These are phyloP conservation scores for Rhogogaster chlorosoma DNA, from an alignment of 2,888 invertebrate species.

Conservation along the genomic window DNA sequence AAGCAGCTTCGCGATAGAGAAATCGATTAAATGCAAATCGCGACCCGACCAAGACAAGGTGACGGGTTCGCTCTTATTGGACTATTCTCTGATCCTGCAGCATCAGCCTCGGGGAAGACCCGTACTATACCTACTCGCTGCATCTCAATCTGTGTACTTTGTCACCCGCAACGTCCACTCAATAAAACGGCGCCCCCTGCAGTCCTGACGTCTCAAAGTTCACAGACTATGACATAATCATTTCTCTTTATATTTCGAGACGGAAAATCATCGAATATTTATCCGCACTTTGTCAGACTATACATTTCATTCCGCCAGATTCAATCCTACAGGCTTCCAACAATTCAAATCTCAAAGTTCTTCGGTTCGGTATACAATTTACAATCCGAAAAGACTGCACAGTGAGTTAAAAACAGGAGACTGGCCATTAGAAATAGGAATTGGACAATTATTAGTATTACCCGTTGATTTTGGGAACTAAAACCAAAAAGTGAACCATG, in stretches of 20 bases:
- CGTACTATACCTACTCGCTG: slow-evolving; percentile 1
- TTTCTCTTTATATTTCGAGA: not conserved
- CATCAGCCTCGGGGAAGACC: slow-evolving; percentile 26
- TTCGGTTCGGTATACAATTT: not conserved
- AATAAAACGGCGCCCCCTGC: not conserved
- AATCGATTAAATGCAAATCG: slow-evolving; percentile 50
- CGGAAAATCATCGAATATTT: not conserved
- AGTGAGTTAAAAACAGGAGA: not conserved
- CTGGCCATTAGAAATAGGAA: not conserved
- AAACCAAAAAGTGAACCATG: not conserved
- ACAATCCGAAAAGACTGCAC: not conserved
- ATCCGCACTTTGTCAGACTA: not conserved
- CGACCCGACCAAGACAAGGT: slow-evolving; percentile 1
- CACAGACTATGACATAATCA: not conserved
- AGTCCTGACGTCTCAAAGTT: not conserved
- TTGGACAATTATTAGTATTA: not conserved
- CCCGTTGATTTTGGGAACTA: not conserved
- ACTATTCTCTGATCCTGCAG: slow-evolving; percentile 37
- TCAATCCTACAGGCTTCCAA: not conserved
- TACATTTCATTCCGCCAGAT: not conserved
- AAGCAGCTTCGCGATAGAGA: slow-evolving; percentile 31
- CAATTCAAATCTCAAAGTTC: not conserved
- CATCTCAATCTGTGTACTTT: slow-evolving; percentile 48
- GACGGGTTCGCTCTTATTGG: slow-evolving; percentile 25
- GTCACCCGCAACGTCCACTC: slow-evolving; percentile 12